A percentile compares a stretch with the other conserved stretches of the same genome.
phyloP scores from a whole-genome alignment of 2,888 invertebrate species.

The Amaurobius ferox region DNA sequence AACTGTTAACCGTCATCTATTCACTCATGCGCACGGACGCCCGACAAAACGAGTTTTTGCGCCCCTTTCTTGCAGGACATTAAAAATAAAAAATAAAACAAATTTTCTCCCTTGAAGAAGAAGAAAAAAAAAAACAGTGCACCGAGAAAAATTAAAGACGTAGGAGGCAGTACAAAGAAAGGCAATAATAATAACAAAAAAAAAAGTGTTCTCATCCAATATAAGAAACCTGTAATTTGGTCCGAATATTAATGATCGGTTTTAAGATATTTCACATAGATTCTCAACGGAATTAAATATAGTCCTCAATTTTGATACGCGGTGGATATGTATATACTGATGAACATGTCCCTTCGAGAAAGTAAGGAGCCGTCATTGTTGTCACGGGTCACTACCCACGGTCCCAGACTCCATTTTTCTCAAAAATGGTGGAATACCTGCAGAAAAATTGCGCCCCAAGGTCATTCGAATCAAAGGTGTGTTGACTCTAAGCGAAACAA shows the following conservation, averaged over 20 bases:
- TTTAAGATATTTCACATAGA: slow-evolving; percentile 16
- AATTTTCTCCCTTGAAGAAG: neutral
- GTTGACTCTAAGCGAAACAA: slow-evolving; percentile 59
- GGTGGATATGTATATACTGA: slow-evolving; percentile 9
- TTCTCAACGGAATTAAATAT: slow-evolving; percentile 14
- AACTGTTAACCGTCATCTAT: slow-evolving; percentile 11
- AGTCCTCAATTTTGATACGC: slow-evolving; percentile 1
- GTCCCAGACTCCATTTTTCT: slow-evolving; percentile 26
- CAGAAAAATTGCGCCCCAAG: slow-evolving; percentile 36
- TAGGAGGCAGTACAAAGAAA: neutral
- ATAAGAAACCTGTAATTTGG: slow-evolving; percentile 39
- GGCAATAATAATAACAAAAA: neutral
- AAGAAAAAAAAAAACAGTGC: slow-evolving; percentile 1
- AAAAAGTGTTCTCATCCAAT: slow-evolving; percentile 5
- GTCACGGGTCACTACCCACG: slow-evolving; percentile 39
- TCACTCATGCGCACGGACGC: neutral
- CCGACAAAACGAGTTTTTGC: neutral
- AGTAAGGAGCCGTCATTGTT: slow-evolving; percentile 20
- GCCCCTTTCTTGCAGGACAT: neutral
- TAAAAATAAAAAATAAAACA: neutral
- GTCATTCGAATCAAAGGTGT: slow-evolving; percentile 38
- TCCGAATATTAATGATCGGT: slow-evolving; percentile 45
- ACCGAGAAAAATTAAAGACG: neutral
- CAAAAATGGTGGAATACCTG: slow-evolving; percentile 17
- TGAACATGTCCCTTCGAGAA: slow-evolving; percentile 27